Evolutionary conservation across 1,140 invertebrate genomes (phyloP).

Genomic region (Chironomus tepperi): DNA sequence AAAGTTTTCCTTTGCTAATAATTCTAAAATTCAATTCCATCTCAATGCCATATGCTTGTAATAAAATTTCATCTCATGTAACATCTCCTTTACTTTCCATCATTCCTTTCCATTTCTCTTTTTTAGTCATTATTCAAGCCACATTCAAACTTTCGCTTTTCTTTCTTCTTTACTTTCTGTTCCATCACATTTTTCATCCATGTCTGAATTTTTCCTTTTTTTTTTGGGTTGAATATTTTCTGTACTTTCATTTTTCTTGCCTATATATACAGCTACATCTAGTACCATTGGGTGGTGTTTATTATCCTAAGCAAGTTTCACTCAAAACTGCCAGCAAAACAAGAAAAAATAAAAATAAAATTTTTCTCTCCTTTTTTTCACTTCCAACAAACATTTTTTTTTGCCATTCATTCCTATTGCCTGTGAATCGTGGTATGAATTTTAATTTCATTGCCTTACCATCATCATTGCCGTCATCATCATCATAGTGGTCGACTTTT

Average conservation of each 20-base stretch:
- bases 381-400: slow-evolving; percentile 13
- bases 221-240: too few species aligned
- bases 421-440: slow-evolving; percentile 6
- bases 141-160: not conserved
- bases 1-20: too few species aligned
- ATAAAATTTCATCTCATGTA: too few species aligned
- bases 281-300: not conserved
- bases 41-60: too few species aligned
- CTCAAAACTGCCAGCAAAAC: slow-evolving; percentile 6
- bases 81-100: not conserved
- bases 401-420: slow-evolving; percentile 12
- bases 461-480: not conserved
- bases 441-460: slow-evolving; percentile 8
- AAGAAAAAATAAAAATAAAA: slow-evolving; percentile 6
- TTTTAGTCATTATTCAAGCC: not conserved
- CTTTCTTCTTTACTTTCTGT: not conserved
- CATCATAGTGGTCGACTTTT: not conserved
- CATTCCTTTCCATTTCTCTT: not conserved
- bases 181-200: not conserved
- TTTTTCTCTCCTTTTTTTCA: slow-evolving; percentile 1
- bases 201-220: not conserved
- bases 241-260: too few species aligned
- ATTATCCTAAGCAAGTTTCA: slow-evolving; percentile 1
- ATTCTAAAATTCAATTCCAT: too few species aligned
- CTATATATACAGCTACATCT: too few species aligned